Percentiles rank a stretch among this genome's conserved stretches.
Evolutionary conservation across 1,140 invertebrate genomes (phyloP).

Genomic region (Chrysomallon squamiferum): DNA sequence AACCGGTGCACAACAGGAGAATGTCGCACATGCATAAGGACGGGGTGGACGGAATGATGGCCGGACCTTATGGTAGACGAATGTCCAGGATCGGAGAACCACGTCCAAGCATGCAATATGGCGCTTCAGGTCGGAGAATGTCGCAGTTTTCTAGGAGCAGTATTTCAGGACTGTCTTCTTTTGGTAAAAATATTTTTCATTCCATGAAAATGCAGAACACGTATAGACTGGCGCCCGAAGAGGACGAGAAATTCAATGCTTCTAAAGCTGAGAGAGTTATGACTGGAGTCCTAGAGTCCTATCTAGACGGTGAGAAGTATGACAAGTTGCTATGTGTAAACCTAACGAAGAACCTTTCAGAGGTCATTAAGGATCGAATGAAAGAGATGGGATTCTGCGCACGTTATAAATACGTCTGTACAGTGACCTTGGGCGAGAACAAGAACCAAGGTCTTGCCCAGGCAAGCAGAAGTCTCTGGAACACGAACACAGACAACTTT

Average conservation of each 20-base stretch:
- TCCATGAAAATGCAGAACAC: constrained; percentile 46
- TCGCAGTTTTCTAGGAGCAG: constrained; percentile 41
- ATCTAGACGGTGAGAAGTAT: constrained; percentile 46
- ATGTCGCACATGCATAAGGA: neutral
- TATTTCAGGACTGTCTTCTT: constrained; percentile 26
- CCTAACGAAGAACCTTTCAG: constrained; percentile 41
- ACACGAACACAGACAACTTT: constrained; percentile 54
- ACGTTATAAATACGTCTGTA: constrained; percentile 56
- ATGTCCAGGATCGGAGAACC: constrained; percentile 35
- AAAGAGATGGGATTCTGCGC: constrained; percentile 47
- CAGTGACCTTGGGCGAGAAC: constrained; percentile 55
- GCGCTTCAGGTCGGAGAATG: constrained; percentile 32
- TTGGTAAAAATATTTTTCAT: constrained; percentile 14
- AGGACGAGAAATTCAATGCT: constrained; percentile 42
- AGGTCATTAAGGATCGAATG: constrained; percentile 52
- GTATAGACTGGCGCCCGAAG: constrained; percentile 40
- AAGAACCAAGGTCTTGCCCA: constrained; percentile 49
- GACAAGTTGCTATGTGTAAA: constrained; percentile 39
- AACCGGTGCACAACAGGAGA: neutral
- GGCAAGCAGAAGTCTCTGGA: constrained; percentile 57
- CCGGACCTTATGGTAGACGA: constrained; percentile 34
- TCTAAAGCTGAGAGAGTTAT: constrained; percentile 40
- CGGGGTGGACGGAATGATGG: constrained; percentile 3
- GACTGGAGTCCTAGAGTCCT: constrained; percentile 37
- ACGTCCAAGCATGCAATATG: constrained; percentile 38